These are phyloP conservation scores for Fratercula arctica DNA, from an alignment of 2,797 vertebrate species.

Conservation along the genomic window DNA sequence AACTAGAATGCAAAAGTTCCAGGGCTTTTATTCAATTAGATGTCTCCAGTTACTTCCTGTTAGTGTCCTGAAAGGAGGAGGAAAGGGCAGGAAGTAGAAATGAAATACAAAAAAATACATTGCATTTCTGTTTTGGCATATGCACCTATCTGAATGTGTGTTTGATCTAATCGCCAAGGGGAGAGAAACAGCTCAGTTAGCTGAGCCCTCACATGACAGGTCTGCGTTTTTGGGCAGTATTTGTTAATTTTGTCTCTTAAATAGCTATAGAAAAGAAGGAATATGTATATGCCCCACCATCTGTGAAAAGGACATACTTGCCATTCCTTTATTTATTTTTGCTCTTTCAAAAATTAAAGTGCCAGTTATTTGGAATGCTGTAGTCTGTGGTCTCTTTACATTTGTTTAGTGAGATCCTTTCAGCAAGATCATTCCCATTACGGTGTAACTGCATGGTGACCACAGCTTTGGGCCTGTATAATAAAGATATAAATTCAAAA, in stretches of 20 bases:
- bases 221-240: conserved; percentile 16
- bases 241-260: conserved; percentile 48
- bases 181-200: conserved; percentile 1
- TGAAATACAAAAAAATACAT: not conserved
- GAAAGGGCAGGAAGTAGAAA: not conserved
- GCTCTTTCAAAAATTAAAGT: conserved; percentile 73
- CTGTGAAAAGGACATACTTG: conserved; percentile 55
- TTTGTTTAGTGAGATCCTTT: conserved; percentile 64
- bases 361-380: conserved; percentile 73
- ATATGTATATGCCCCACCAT: conserved; percentile 1
- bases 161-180: conserved; percentile 31
- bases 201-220: conserved; percentile 23
- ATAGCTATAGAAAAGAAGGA: conserved; percentile 45
- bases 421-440: conserved; percentile 55
- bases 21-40: not conserved
- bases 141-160: conserved; percentile 11
- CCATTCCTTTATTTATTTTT: conserved; percentile 73
- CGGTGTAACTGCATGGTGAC: conserved; percentile 73
- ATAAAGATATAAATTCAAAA: conserved; percentile 71
- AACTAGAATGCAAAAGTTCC: not conserved
- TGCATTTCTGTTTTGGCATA: conserved; percentile 49
- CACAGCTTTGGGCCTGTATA: conserved; percentile 73
- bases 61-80: not conserved
- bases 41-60: not conserved
- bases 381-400: conserved; percentile 73